phyloP scores from a whole-genome alignment of 1,140 invertebrate genomes.

The Gryon sp. region DNA sequence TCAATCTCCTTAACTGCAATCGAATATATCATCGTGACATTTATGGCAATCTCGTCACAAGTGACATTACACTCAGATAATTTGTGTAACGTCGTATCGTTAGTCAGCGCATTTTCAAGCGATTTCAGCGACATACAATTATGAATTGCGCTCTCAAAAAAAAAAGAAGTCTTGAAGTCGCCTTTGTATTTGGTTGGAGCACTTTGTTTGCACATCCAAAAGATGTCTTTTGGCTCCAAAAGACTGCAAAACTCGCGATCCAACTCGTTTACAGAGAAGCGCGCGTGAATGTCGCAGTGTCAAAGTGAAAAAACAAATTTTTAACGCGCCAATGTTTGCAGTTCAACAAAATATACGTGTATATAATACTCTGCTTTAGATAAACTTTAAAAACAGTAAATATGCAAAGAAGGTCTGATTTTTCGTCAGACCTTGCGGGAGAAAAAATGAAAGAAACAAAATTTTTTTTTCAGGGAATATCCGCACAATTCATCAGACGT shows the following conservation, averaged over 20 bases:
- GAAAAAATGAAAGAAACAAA: constrained; percentile 14
- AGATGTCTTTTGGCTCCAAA: no score
- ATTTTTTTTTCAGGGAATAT: constrained; percentile 1
- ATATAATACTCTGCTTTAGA: no score
- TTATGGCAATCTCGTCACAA: constrained; percentile 22
- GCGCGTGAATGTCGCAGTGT: no score
- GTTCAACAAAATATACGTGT: no score
- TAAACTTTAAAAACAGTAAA: no score
- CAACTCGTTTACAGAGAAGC: constrained; percentile 11
- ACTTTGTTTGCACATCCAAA: constrained; percentile 42
- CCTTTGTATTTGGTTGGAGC: constrained; percentile 27
- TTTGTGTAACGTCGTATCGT: constrained; percentile 25
- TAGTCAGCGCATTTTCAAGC: constrained; percentile 26
- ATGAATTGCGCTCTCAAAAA: constrained; percentile 38
- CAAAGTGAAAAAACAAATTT: no score
- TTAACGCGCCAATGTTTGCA: no score
- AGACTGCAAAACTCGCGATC: constrained; percentile 20
- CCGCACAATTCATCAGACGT: constrained; percentile 5
- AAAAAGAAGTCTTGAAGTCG: constrained; percentile 36
- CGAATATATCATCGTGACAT: no score
- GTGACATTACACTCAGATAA: constrained; percentile 36
- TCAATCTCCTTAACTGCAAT: no score
- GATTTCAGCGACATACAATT: constrained; percentile 24
- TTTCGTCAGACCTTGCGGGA: no score
- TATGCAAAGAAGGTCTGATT: no score